Evolutionary conservation across 1,140 invertebrate genomes (phyloP), one percentile per base, ranked within the genome.

Genomic region (Probaryconus sp.): DNA sequence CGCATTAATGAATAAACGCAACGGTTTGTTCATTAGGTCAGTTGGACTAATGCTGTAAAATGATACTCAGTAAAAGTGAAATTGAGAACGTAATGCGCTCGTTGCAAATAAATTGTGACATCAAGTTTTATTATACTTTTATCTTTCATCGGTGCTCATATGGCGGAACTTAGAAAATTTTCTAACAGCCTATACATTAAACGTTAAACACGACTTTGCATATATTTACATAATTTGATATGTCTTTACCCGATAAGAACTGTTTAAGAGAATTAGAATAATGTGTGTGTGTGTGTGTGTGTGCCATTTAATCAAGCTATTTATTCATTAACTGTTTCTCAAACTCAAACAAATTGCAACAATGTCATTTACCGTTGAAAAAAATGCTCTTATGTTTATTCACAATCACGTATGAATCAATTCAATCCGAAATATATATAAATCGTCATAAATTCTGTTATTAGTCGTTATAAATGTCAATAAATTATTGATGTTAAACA

Each of bases 391-490:
- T 10, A 18, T 30, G 5, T 45, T 35, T 31, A 33, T 43, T 35
- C 48, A 37, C 3, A 33, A 40, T 55, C 42, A 42, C 24, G 21
- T 17, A 58, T 58, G 42, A 58, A 50, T 56, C 43, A 50, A 50
- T 42, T 47, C 58, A 50, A 67, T 58, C 18, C 28, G 24, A 31
- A 67, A 48, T 1, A 6, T 38, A 67, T 26, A 67, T 50, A 50
- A 50, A 38, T 67, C 2, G 11, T 16, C 55, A 56, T 24, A 26
- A 67, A 58, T 42, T 24, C 35, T 17, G 40, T 56, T 45, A 67
- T 56, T 56, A 56, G 33, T 33, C 43, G 20, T 30, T 56, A 56
- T 67, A 67, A 67, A 67, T 13, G 33, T 56, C 43, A 67, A 50
- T 50, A 40, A 56, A 67, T 67, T 48, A 67, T 24, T 40, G 33